Conservation (phyloP, 92 coral and sea anemone species). For the Phenganax subtilis region DNA sequence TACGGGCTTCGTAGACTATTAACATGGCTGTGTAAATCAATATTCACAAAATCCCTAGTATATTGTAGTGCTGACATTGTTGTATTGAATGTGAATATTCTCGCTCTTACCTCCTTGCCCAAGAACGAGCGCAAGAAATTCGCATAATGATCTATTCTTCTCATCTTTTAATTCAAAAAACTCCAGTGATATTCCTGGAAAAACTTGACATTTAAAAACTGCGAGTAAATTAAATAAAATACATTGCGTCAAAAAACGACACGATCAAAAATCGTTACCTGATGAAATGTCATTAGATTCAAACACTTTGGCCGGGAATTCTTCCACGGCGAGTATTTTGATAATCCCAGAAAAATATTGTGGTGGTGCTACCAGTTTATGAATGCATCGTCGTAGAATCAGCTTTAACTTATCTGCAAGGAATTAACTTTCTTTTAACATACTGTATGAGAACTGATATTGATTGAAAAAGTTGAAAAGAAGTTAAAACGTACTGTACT, state of each 20-base stretch:
- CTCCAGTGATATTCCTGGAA: constrained; percentile 2
- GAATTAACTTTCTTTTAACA: not conserved
- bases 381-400: constrained; percentile 7
- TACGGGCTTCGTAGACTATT: too few relatives aligned
- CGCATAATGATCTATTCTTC: constrained; percentile 13
- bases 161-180: constrained; percentile 6
- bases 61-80: too few relatives aligned
- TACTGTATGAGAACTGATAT: too few relatives aligned
- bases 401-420: constrained; percentile 2
- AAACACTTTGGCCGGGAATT: constrained; percentile 11
- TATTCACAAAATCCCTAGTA: too few relatives aligned
- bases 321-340: constrained; percentile 14
- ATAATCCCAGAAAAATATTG: constrained; percentile 20
- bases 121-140: constrained; percentile 14
- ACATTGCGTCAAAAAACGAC: not conserved
- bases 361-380: constrained; percentile 22
- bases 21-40: too few relatives aligned
- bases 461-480: too few relatives aligned
- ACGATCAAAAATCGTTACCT: not conserved
- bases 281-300: not conserved
- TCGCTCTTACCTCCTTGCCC: constrained; percentile 14
- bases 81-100: not conserved
- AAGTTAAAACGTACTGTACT: too few relatives aligned
- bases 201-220: not conserved
- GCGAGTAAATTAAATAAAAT: not conserved